Evolutionary conservation across 2,797 vertebrate species (phyloP).

Genomic region (Sebastes steindachneri): DNA sequence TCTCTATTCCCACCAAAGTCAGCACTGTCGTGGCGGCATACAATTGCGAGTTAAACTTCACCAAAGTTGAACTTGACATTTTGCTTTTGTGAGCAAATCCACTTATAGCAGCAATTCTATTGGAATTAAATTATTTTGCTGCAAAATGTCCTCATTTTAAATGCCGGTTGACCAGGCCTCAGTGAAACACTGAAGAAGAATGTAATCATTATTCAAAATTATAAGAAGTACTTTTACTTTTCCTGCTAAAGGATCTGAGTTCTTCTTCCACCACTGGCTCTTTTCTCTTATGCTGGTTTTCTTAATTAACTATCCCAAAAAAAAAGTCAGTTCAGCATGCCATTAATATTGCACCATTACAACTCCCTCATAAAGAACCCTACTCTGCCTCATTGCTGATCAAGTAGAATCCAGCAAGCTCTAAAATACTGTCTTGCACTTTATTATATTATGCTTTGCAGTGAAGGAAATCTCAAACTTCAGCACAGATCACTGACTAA

Average conservation of each 20-base stretch:
- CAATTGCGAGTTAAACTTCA: background rate
- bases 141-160: background rate
- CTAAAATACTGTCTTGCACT: constrained; percentile 7
- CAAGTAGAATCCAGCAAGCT: constrained; percentile 12
- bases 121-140: background rate
- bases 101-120: background rate
- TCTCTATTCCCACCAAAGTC: background rate
- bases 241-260: background rate
- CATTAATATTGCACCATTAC: constrained; percentile 10
- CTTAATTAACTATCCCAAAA: background rate
- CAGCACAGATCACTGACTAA: constrained; percentile 67
- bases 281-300: background rate
- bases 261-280: background rate
- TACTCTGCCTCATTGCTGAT: constrained; percentile 9
- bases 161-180: background rate
- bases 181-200: background rate
- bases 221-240: background rate
- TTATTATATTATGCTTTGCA: constrained; percentile 26
- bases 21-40: accelerated
- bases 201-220: background rate
- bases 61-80: background rate
- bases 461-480: constrained; percentile 28
- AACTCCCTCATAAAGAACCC: background rate
- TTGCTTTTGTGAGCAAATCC: background rate
- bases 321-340: background rate